Evolutionary conservation across 2,797 vertebrate genomes (phyloP).

Genomic region (Menidia menidia): DNA sequence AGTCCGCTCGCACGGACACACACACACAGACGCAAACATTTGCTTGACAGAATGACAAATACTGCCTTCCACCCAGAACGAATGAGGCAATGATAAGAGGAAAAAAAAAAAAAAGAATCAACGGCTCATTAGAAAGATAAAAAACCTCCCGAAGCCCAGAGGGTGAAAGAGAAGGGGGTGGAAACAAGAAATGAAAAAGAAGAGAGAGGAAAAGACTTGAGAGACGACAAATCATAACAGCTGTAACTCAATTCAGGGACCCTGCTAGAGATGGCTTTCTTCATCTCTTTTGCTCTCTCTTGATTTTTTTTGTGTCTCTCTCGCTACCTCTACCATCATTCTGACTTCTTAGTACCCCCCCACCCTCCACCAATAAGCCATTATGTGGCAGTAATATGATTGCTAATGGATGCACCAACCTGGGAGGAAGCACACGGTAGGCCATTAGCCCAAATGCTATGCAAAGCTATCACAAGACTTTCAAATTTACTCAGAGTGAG

Average conservation of each 20-base stretch:
- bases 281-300: slow-evolving; percentile 53
- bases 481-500: slow-evolving; percentile 64
- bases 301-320: slow-evolving; percentile 41
- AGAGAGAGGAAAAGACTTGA: slow-evolving; percentile 66
- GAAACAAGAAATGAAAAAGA: slow-evolving; percentile 72
- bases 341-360: slow-evolving; percentile 69
- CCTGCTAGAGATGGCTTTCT: slow-evolving; percentile 65
- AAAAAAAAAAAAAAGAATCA: slow-evolving; percentile 57
- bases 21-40: slow-evolving; percentile 39
- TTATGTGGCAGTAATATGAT: slow-evolving; percentile 81
- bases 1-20: slow-evolving; percentile 20
- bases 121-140: slow-evolving; percentile 77
- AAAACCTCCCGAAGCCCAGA: slow-evolving; percentile 60
- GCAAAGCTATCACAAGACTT: slow-evolving; percentile 75
- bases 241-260: slow-evolving; percentile 80
- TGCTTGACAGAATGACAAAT: slow-evolving; percentile 74
- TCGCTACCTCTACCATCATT: slow-evolving; percentile 43
- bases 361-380: slow-evolving; percentile 80
- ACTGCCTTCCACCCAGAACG: slow-evolving; percentile 69
- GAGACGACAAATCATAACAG: slow-evolving; percentile 80
- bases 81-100: slow-evolving; percentile 62
- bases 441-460: slow-evolving; percentile 73
- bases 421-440: slow-evolving; percentile 68
- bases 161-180: slow-evolving; percentile 55
- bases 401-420: slow-evolving; percentile 80